Conservation (phyloP, 1,140 invertebrate genomes). For the Cydia splendana region DNA sequence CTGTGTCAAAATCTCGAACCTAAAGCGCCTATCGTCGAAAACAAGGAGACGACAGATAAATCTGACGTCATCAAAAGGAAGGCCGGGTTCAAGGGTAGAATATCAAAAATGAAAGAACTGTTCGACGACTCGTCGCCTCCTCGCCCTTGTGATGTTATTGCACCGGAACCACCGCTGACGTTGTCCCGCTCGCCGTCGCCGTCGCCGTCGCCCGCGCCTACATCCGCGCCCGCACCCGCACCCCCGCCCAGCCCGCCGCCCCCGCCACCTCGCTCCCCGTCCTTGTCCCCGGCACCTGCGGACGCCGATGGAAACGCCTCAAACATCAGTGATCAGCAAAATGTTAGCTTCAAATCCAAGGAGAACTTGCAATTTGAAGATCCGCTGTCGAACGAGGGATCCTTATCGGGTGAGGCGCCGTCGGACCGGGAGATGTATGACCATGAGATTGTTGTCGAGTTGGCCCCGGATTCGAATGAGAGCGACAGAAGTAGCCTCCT, state of each 20-base stretch:
- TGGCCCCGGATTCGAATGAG: background rate
- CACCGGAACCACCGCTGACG: background rate
- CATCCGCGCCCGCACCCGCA: too few species aligned
- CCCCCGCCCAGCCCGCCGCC: background rate
- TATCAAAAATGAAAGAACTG: slow-evolving; percentile 23
- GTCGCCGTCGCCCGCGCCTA: too few species aligned
- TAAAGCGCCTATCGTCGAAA: background rate
- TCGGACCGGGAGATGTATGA: background rate
- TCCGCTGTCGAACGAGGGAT: background rate
- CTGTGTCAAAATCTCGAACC: background rate
- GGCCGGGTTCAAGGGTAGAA: background rate
- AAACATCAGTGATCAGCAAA: background rate
- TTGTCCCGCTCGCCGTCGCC: background rate
- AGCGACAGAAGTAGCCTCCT: slow-evolving; percentile 11
- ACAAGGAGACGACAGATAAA: background rate
- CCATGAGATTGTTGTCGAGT: slow-evolving; percentile 12
- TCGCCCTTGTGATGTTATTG: background rate
- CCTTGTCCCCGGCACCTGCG: background rate
- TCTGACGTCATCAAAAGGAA: background rate
- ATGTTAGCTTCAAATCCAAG: slow-evolving; percentile 1
- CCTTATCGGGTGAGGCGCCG: background rate
- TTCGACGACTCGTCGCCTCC: slow-evolving; percentile 12
- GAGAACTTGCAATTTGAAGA: slow-evolving; percentile 23
- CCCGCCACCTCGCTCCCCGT: background rate
- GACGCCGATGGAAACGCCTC: background rate